phyloP scores from a whole-genome alignment of 2,797 vertebrate species.

The Mormyrus proboscirostris region DNA sequence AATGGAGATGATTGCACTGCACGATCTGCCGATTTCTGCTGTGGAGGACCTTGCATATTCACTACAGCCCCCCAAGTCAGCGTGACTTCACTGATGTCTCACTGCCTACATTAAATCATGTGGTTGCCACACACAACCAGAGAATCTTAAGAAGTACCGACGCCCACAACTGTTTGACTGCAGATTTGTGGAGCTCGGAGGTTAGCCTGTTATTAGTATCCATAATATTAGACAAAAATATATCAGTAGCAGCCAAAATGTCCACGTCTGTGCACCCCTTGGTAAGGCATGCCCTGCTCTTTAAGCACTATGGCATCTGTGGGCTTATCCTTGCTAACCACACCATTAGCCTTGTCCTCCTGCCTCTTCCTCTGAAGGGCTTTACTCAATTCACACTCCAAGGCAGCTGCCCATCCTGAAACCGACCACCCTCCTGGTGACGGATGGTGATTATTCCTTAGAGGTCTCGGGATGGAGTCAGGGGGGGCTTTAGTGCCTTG shows the following conservation, averaged over 20 bases:
- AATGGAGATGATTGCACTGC: neutral
- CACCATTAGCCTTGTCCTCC: neutral
- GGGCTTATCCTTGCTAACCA: neutral
- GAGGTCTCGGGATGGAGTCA: neutral
- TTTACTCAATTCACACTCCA: neutral
- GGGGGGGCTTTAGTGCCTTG: neutral
- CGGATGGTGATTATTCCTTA: neutral
- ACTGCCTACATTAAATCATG: neutral
- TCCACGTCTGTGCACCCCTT: neutral
- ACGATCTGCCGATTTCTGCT: neutral
- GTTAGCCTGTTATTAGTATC: neutral
- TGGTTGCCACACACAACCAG: neutral
- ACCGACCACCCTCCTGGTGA: neutral
- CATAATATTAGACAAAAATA: neutral
- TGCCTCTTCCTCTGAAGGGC: neutral
- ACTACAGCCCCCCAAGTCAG: neutral
- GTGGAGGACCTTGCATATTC: neutral
- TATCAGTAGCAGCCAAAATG: neutral
- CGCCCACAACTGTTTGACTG: neutral
- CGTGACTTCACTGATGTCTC: neutral
- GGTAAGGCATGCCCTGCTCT: neutral
- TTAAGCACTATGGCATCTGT: neutral
- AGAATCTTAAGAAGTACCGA: neutral
- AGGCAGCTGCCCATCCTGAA: neutral
- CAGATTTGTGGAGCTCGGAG: neutral